These are phyloP conservation scores for Moxostoma hubbsi DNA, from an alignment of 2,797 vertebrate species.

Conservation along the genomic window DNA sequence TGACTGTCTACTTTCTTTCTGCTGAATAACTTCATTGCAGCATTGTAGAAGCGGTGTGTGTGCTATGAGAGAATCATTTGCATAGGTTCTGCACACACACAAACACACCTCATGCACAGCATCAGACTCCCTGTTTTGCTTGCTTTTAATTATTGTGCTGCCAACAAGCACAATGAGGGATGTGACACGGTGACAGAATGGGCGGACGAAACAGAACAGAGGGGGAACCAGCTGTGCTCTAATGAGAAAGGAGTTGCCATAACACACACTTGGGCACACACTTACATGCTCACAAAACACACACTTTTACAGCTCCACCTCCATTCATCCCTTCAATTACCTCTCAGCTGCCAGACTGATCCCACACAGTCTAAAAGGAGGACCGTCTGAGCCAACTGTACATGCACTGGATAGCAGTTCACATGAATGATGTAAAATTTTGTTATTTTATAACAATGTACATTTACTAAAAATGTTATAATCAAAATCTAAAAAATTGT, in stretches of 20 bases:
- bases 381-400: background rate
- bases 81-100: background rate
- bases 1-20: constrained; percentile 33
- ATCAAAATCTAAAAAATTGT: too few relatives aligned
- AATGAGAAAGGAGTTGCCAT: constrained; percentile 51
- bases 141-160: constrained; percentile 45
- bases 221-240: constrained; percentile 51
- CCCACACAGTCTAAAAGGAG: constrained; percentile 17
- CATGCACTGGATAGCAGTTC: background rate
- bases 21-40: constrained; percentile 22
- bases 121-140: constrained; percentile 27
- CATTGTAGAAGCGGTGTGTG: background rate
- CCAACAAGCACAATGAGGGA: constrained; percentile 28
- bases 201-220: constrained; percentile 21
- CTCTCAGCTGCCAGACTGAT: constrained; percentile 41
- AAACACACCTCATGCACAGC: background rate
- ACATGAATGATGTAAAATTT: too few relatives aligned
- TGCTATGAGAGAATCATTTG: constrained; percentile 29
- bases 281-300: constrained; percentile 12
- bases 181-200: constrained; percentile 39
- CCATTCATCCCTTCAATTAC: constrained; percentile 48
- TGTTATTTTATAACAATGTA: too few relatives aligned
- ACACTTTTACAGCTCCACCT: constrained; percentile 41
- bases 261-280: background rate
- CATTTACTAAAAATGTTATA: too few relatives aligned